Conservation (phyloP, 2,888 invertebrate species). For the Papilio demoleus region DNA sequence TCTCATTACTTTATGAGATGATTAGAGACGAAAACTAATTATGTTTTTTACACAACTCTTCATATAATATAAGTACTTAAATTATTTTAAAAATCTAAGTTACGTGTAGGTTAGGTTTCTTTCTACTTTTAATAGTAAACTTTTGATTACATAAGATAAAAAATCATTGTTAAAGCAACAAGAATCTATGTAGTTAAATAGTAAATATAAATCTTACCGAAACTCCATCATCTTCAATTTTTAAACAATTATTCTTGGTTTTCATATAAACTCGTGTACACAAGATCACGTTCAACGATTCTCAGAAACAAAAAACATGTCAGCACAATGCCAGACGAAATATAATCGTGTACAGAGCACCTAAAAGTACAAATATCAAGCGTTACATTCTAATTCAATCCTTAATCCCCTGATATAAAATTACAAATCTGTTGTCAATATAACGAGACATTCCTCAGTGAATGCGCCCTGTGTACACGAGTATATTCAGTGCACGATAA, state of each 20-base stretch:
- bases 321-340: constrained; percentile 36
- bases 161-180: background rate
- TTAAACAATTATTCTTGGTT: constrained; percentile 7
- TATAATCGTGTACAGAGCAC: constrained; percentile 33
- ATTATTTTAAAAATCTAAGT: too few relatives aligned
- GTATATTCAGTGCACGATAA: constrained; percentile 36
- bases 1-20: too few relatives aligned
- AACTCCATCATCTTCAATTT: background rate
- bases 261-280: background rate
- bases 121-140: background rate
- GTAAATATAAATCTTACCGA: background rate
- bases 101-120: too few relatives aligned
- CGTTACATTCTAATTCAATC: constrained; percentile 15
- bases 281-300: constrained; percentile 18
- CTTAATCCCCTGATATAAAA: constrained; percentile 16
- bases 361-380: background rate
- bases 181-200: background rate
- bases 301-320: constrained; percentile 27
- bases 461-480: constrained; percentile 21
- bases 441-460: background rate
- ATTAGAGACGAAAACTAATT: too few relatives aligned
- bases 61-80: too few relatives aligned
- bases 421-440: constrained; percentile 4
- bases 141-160: background rate
- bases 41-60: too few relatives aligned